These are phyloP conservation scores for Telmatherina bonti DNA, from an alignment of 2,797 vertebrate genomes.

Conservation along the genomic window DNA sequence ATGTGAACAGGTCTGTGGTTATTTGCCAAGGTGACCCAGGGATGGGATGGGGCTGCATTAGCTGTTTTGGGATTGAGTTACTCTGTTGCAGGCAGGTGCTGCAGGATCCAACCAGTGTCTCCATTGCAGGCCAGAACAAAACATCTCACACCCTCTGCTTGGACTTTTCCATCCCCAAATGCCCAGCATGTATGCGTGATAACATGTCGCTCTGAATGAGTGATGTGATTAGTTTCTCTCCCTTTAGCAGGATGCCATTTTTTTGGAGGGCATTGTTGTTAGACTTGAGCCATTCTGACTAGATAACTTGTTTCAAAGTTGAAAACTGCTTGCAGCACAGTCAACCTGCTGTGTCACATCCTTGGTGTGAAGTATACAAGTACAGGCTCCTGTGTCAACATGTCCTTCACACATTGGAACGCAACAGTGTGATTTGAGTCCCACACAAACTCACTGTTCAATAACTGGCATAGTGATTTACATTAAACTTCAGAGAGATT, in stretches of 20 bases:
- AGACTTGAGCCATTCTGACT: no score
- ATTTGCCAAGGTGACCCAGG: neutral
- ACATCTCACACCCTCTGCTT: neutral
- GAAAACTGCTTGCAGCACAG: no score
- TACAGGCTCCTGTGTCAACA: no score
- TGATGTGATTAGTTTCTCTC: neutral
- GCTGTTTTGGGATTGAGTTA: neutral
- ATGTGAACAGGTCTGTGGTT: neutral
- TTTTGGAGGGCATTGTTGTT: no score
- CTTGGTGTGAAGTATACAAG: no score
- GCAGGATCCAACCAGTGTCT: neutral
- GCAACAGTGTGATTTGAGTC: no score
- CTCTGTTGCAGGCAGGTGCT: neutral
- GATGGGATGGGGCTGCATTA: neutral
- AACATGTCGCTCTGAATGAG: neutral
- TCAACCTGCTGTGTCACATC: no score
- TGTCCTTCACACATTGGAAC: no score
- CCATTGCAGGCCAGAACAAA: neutral
- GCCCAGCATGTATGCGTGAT: neutral
- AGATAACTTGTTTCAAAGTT: no score
- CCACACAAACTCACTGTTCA: no score
- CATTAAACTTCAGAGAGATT: no score
- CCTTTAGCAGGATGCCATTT: neutral
- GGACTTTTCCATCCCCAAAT: neutral
- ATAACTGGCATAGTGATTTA: no score